A percentile compares a stretch with the other conserved stretches of the same genome.
These are phyloP conservation scores for Galbula dea DNA, from an alignment of 2,113 vertebrate genomes.

Conservation along the genomic window DNA sequence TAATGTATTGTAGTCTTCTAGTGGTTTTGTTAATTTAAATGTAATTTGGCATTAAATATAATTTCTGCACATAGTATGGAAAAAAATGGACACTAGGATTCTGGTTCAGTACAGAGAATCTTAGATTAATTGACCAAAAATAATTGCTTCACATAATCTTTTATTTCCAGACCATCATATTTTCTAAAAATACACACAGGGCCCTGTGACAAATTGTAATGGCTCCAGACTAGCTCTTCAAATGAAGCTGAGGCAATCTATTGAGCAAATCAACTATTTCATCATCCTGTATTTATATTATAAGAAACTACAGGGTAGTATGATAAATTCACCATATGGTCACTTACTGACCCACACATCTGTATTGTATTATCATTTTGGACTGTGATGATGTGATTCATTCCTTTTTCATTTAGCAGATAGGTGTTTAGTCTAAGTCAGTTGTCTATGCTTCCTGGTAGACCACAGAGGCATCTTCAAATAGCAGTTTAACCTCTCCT, in stretches of 20 bases:
- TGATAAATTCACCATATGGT: conserved; percentile 30
- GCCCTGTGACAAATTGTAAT: not conserved
- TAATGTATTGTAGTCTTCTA: not conserved
- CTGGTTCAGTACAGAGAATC: not conserved
- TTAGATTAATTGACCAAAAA: conserved; percentile 35
- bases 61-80: not conserved
- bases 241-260: not conserved
- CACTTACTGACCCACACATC: not conserved
- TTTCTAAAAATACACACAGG: conserved; percentile 13
- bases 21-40: conserved; percentile 21
- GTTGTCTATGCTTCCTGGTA: not conserved
- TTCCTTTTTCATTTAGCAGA: not conserved
- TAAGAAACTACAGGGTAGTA: not conserved
- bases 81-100: not conserved
- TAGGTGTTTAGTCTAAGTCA: not conserved
- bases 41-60: not conserved
- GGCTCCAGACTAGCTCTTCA: conserved; percentile 9
- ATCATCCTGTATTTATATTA: conserved; percentile 10
- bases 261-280: conserved; percentile 21
- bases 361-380: not conserved
- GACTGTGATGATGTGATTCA: not conserved
- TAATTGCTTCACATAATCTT: not conserved
- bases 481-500: not conserved
- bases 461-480: not conserved
- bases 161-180: conserved; percentile 18